A percentile compares a stretch with the other conserved stretches of the same genome.
Evolutionary conservation across 2,888 invertebrate species (phyloP).

Genomic region (Heliconius erato): DNA sequence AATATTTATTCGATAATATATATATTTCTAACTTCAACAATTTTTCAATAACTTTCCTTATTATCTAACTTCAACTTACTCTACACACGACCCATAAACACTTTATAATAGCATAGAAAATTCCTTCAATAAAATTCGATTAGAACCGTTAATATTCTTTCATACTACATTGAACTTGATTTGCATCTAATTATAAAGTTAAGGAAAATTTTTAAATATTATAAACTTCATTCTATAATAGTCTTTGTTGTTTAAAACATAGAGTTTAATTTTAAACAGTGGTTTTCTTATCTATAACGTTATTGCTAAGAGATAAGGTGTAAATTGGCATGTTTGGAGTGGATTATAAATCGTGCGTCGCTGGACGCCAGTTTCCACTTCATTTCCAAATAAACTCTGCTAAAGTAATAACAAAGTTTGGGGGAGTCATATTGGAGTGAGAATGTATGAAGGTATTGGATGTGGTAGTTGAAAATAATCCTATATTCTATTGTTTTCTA

Average conservation of each 20-base stretch:
- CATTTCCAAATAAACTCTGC: constrained; percentile 79
- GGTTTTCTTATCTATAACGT: constrained; percentile 33
- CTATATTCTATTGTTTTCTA: constrained; percentile 8
- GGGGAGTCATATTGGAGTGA: constrained; percentile 66
- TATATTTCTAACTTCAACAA: not conserved
- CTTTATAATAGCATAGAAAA: not conserved
- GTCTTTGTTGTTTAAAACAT: not conserved
- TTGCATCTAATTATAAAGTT: constrained; percentile 49
- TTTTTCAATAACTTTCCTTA: not conserved
- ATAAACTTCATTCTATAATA: not conserved
- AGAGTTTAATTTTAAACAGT: constrained; percentile 34
- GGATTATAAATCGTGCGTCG: constrained; percentile 70
- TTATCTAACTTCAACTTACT: not conserved
- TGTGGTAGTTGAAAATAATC: constrained; percentile 51
- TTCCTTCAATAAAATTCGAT: constrained; percentile 13
- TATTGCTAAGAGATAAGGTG: constrained; percentile 56
- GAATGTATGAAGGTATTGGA: constrained; percentile 57
- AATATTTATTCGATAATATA: not conserved
- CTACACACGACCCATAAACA: not conserved
- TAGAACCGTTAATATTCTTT: constrained; percentile 22
- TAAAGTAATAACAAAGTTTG: constrained; percentile 79
- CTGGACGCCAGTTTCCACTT: constrained; percentile 75
- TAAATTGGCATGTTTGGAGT: constrained; percentile 56
- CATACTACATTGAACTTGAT: constrained; percentile 44
- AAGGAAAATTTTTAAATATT: constrained; percentile 34